Evolutionary conservation across 2,797 vertebrate species (phyloP).

Genomic region (Oryzias sinensis): DNA sequence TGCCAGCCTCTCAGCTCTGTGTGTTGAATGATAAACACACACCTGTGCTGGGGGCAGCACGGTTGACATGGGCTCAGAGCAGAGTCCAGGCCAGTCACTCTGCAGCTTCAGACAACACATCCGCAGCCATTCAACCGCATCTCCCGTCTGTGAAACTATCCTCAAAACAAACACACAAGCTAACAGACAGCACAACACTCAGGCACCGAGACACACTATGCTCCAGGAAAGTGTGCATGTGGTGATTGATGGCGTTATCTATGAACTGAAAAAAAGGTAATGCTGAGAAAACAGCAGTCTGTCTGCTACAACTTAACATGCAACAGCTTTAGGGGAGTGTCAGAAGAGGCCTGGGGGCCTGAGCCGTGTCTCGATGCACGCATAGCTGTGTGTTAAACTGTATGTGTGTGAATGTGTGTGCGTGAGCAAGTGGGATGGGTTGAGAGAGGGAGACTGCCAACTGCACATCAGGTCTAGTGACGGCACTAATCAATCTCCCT

Average conservation of each 20-base stretch:
- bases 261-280: slow-evolving; percentile 66
- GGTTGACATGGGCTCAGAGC: slow-evolving; percentile 64
- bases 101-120: slow-evolving; percentile 59
- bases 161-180: slow-evolving; percentile 64
- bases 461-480: slow-evolving; percentile 80
- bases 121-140: slow-evolving; percentile 63
- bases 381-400: slow-evolving; percentile 52
- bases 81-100: slow-evolving; percentile 67
- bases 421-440: slow-evolving; percentile 61
- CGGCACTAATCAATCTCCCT: slow-evolving; percentile 84
- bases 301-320: slow-evolving; percentile 73
- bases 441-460: slow-evolving; percentile 75
- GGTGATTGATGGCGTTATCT: slow-evolving; percentile 78
- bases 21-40: slow-evolving; percentile 78
- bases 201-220: slow-evolving; percentile 50
- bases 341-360: slow-evolving; percentile 66
- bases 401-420: slow-evolving; percentile 46
- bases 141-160: slow-evolving; percentile 61
- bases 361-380: slow-evolving; percentile 59
- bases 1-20: slow-evolving; percentile 65
- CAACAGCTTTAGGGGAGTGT: slow-evolving; percentile 71
- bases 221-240: slow-evolving; percentile 54
- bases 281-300: slow-evolving; percentile 74
- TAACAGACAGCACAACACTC: slow-evolving; percentile 57
- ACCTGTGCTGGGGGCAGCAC: slow-evolving; percentile 69